Conservation (phyloP, 2,888 invertebrate species). For the Coenonympha arcania region DNA sequence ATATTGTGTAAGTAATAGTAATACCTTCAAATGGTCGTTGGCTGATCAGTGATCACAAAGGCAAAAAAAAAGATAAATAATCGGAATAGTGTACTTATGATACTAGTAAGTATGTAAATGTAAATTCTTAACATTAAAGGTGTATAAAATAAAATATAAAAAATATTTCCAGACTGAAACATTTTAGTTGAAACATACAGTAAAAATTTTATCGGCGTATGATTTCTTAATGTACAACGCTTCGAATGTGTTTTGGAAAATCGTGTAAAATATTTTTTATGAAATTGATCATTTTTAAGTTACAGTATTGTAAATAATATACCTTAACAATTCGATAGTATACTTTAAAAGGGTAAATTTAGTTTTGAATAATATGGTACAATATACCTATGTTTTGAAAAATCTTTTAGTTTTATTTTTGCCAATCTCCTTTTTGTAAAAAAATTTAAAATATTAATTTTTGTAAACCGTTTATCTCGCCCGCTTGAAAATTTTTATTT, state of each 20-base stretch:
- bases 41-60: too few relatives aligned
- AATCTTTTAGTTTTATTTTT: constrained; percentile 19
- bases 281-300: constrained; percentile 17
- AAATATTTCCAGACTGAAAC: background rate
- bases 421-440: background rate
- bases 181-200: background rate
- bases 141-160: background rate
- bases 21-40: too few relatives aligned
- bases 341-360: constrained; percentile 27
- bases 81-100: too few relatives aligned
- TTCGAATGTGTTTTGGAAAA: constrained; percentile 15
- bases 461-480: too few relatives aligned
- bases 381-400: constrained; percentile 36
- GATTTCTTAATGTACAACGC: too few relatives aligned
- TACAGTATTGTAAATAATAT: constrained; percentile 31
- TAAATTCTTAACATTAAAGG: background rate
- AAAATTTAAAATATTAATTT: too few relatives aligned
- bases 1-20: too few relatives aligned
- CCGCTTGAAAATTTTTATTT: too few relatives aligned
- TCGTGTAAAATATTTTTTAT: constrained; percentile 20
- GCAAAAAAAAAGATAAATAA: too few relatives aligned
- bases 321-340: constrained; percentile 22
- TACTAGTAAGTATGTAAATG: background rate
- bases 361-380: constrained; percentile 30
- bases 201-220: too few relatives aligned